Base-by-base conservation (phyloP, 2,113 vertebrate species). In the Coregonus clupeaformis region DNA sequence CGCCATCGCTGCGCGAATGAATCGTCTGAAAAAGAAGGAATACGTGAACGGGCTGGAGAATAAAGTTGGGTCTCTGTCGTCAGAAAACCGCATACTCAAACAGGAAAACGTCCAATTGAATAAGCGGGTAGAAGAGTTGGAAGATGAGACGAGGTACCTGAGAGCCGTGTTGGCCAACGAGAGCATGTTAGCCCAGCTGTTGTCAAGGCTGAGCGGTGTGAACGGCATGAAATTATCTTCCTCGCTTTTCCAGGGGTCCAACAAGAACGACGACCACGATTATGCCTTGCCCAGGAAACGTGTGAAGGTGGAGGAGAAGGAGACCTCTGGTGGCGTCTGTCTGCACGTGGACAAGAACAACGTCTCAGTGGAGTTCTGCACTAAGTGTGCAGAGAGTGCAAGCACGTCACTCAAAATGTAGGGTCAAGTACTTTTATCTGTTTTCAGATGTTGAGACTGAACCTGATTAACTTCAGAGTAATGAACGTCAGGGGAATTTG, bases 311-410 rank as follows among this genome's bases (percentile, higher is more conserved):
- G 93, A 94, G 73, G 93, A 94, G 80, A 94, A 92, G 84, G 91
- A 91, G 67, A 82, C 93, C 11, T 89, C 94, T 69, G 94, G 94
- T 59, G 97, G 97, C 64, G 91, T 99, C 81, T 99, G 97, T 89
- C 95, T 99, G 63, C 97, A 99, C 81, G 96, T 99, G 90, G 97
- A 98, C 91, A 95, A 94, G 91, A 94, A 97, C 89, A 95, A 95
- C 80, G 95, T 99, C 92, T 99, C 97, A 76, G 96, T 98, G 94
- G 97, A 99, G 93, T 98, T 99, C 94, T 98, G 97, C 94, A 94
- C 95, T 78, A 93, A 95, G 75, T 99, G 97, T 88, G 95, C 97
- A 83, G 92, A 94, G 89, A 95, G 95, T 81, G 96, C 97, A 30
- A 93, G 94, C 87, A 89, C 94, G 32, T 91, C 95, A 25, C 90